Evolutionary conservation across 2,888 invertebrate species (phyloP), one percentile per base, ranked within the genome.

Genomic region (Hermaeophaga mercurialis): DNA sequence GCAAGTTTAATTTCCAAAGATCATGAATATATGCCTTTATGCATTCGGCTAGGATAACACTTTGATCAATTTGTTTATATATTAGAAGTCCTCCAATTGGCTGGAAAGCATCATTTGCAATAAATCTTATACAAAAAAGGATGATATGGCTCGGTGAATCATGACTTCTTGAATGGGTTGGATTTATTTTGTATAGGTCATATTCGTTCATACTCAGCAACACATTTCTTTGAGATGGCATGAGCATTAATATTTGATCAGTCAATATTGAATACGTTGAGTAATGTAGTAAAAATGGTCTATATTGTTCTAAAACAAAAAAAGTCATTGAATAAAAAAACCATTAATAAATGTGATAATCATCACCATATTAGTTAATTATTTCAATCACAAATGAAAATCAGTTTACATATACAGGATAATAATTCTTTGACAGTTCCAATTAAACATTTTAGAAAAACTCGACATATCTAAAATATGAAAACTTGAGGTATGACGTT

Each of bases 1-100:
- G 28, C 8, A 64, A 19, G 6, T 60, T 55, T 31, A 66, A 38
- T 48, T 61, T 60, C 55, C 63, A 65, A 26, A 66, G 49, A 34
- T 65, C 65, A 43, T 54, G 58, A 18, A 64, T 58, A 26, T 54
- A 61, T 3, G 62, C 61, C 58, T 61, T 62, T 50, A 64, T 36
- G 44, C 63, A 59, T 12, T 59, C 56, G 11, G 59, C 64, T 38
- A 66, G 12, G 14, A 61, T 15, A 1, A 22, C 48, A 47, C 54
- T 50, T 38, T 65, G 62, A 34, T 64, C 58, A 22, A 44, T 28
- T 39, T 58, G 22, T 33, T 57, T 56, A 36, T 65, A 61, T 12
- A 56, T 52, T 28, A 62, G 31, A 15, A 65, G 28, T 3, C 56
- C 59, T 11, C 62, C 66, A 19, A 66, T 56, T 31, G 66, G 66